Base-by-base conservation (phyloP, 2,113 vertebrate genomes). In the Cacatua alba region DNA sequence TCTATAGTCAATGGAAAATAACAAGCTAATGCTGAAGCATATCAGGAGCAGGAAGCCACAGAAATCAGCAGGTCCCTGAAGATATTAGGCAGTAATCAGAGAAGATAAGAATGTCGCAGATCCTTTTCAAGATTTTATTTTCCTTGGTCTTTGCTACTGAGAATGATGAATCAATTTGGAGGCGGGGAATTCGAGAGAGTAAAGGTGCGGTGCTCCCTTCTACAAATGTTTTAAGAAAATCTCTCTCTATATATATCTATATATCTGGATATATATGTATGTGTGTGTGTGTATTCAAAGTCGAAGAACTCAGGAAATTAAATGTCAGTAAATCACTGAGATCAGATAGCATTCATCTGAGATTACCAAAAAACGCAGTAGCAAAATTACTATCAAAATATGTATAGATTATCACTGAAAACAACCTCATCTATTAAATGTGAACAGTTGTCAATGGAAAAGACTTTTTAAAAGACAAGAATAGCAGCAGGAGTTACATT, bases 301-400 rank as follows among this genome's bases (percentile, higher is more conserved):
- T 87, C 53, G 37, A 92, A 94, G 69, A 91, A 65, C 65, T 94
- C 70, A 79, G 81, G 91, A 94, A 94, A 96, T 96, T 92, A 88
- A 97, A 92, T 94, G 88, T 65, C 94, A 94, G 41, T 94, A 94
- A 94, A 91, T 91, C 83, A 65, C 13, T 59, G 35, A 41, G 62
- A 53, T 69, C 95, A 95, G 92, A 96, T 95, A 88, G 77, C 52
- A 76, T 82, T 96, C 83, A 79, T 89, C 62, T 86, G 57, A 94
- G 77, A 65, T 74, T 95, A 86, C 8, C 59, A 65, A 87, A 94
- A 86, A 76, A n/a, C 0, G 0, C 82, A 44, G 43, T 70, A 83
- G 49, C 53, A 76, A 77, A 82, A 67, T 93, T 92, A 62, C 88
- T 84, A 35, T 91, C 82, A 93, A 95, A 94, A 89, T 76, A 74